Conservation (phyloP, 2,888 invertebrate species). For the Sthenelais limicola region DNA sequence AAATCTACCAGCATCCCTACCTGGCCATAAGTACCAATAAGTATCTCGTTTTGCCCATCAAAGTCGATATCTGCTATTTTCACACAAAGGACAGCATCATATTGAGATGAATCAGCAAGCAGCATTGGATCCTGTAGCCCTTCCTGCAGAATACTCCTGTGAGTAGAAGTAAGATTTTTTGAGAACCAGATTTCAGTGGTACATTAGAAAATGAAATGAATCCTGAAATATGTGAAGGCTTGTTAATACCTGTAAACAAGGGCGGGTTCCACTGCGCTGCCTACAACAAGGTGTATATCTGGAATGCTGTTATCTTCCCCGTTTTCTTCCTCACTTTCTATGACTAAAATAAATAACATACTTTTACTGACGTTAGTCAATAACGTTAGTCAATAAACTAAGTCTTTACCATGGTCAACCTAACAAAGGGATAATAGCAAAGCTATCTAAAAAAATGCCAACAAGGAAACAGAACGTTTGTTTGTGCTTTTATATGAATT, state of each 20-base stretch:
- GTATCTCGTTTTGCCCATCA: slow-evolving; percentile 80
- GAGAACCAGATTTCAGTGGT: neutral
- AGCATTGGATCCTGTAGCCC: slow-evolving; percentile 63
- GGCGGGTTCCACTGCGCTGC: slow-evolving; percentile 76
- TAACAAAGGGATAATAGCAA: neutral
- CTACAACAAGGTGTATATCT: slow-evolving; percentile 75
- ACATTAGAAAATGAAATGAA: too few relatives aligned
- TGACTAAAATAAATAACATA: slow-evolving; percentile 34
- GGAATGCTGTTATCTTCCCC: slow-evolving; percentile 6
- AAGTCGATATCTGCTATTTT: slow-evolving; percentile 81
- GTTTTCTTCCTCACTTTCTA: slow-evolving; percentile 43
- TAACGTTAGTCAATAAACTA: too few relatives aligned
- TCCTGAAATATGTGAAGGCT: too few relatives aligned
- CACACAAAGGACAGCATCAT: slow-evolving; percentile 78
- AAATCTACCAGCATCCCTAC: slow-evolving; percentile 54
- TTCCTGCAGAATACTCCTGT: slow-evolving; percentile 59
- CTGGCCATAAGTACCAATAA: slow-evolving; percentile 81
- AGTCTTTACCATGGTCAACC: neutral
- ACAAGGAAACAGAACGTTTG: neutral
- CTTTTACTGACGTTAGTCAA: too few relatives aligned
- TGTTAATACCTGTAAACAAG: slow-evolving; percentile 79
- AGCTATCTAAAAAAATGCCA: neutral
- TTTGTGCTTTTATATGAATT: too few relatives aligned
- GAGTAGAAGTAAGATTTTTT: neutral
- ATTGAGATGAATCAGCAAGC: slow-evolving; percentile 75